These are phyloP conservation scores for Dysdera silvatica DNA, from an alignment of 1,140 invertebrate genomes.

Conservation along the genomic window DNA sequence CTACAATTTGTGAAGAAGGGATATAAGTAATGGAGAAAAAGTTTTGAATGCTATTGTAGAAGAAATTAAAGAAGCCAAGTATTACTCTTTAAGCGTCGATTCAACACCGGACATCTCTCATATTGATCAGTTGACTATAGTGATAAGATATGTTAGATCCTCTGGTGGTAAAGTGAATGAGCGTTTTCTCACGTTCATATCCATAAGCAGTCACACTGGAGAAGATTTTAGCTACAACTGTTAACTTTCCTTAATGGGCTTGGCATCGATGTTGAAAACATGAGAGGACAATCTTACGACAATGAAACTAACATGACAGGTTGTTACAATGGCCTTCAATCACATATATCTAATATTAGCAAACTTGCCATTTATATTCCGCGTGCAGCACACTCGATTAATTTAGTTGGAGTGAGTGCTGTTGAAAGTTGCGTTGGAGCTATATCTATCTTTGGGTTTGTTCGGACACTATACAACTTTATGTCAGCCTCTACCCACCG, in stretches of 20 bases:
- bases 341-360: too few relatives aligned
- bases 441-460: neutral
- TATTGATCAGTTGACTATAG: conserved; percentile 41
- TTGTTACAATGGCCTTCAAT: neutral
- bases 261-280: too few relatives aligned
- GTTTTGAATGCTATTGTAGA: neutral
- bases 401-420: neutral
- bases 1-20: too few relatives aligned
- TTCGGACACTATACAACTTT: neutral
- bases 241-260: too few relatives aligned
- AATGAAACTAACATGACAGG: neutral
- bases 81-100: conserved; percentile 5
- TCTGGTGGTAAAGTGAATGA: conserved; percentile 11
- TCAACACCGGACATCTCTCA: conserved; percentile 29
- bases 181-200: conserved; percentile 7
- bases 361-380: too few relatives aligned
- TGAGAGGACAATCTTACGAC: conserved; percentile 4
- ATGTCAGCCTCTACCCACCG: neutral
- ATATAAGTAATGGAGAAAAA: too few relatives aligned
- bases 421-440: neutral
- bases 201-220: too few relatives aligned
- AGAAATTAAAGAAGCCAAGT: conserved; percentile 4
- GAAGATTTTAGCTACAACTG: too few relatives aligned
- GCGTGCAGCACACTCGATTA: too few relatives aligned
- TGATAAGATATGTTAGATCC: conserved; percentile 34